Conservation (phyloP, 2,797 vertebrate species). For the Enteromius unitaeniatus region DNA sequence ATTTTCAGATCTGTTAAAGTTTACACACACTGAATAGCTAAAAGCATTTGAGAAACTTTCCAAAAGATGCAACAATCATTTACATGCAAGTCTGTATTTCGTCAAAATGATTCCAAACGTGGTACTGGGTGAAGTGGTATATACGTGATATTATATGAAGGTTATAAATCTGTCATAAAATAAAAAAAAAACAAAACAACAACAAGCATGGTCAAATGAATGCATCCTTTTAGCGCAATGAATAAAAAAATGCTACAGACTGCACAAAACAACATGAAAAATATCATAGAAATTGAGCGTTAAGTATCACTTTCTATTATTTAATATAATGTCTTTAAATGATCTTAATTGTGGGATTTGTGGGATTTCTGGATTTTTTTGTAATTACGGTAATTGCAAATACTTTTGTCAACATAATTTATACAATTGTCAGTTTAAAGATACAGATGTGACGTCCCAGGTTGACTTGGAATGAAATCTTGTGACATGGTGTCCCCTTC, state of each 20-base stretch:
- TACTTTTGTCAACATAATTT: background rate
- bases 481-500: conserved; percentile 94
- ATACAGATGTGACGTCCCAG: conserved; percentile 94
- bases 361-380: no score
- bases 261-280: background rate
- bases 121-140: background rate
- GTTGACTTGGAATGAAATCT: conserved; percentile 91
- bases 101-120: background rate
- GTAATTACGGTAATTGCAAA: background rate
- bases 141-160: background rate
- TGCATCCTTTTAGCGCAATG: background rate
- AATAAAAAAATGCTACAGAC: background rate
- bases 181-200: background rate
- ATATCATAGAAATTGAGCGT: background rate
- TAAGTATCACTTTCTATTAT: background rate
- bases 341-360: background rate
- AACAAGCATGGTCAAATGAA: background rate
- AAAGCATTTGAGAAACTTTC: background rate
- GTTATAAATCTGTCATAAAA: background rate
- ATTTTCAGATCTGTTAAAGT: conserved; percentile 2
- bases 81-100: background rate
- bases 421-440: conserved; percentile 75
- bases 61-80: conserved; percentile 18
- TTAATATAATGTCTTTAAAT: background rate
- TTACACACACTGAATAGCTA: conserved; percentile 5